Base-by-base conservation (phyloP, 2,888 invertebrate genomes). In the Pseudanteris insignis region DNA sequence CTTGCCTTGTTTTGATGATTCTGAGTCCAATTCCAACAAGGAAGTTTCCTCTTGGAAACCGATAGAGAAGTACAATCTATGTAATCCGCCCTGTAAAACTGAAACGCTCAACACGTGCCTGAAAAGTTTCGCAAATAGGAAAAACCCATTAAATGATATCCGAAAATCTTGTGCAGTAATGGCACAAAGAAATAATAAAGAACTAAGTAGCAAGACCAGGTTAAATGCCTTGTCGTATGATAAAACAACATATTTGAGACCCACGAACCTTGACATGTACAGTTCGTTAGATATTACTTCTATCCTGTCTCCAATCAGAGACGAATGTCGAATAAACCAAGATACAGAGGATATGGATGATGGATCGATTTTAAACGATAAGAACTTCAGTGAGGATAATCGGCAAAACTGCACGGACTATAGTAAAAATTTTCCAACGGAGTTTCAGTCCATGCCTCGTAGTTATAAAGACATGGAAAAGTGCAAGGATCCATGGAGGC, bases 381-480 rank as follows among this genome's bases (percentile, higher is more conserved):
- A 25, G 26, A 3, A 7, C 8, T 28, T 11, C 24, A 65, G 46
- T 54, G 65, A 29, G 9, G 67, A 67, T 26, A 69, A 66, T 29
- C 68, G 71, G 43, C 70, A 71, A 12, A 73, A 66, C 38, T 76
- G 74, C 64, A 50, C 65, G 33, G 66, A 69, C 34, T 76, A 57
- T 18, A 21, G 13, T 53, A 67, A 28, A 55, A 74, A 66, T 11
- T 68, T 79, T 30, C 79, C 79, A 5, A 78, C 79, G 11, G 79
- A 79, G 30, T 50, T 79, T 21, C 76, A 79, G 58, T 72, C 72
- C 12, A 70, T 72, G 34, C 75, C 77, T 13, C 68, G 72, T 14
- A 75, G 70, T 58, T 77, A 79, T 65, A 78, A 74, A 63, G 78
- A 79, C 26, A 67, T 78, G 5, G 79, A 79, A 53, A 77, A 77